phyloP scores from a whole-genome alignment of 2,113 vertebrate species.

The Callocephalon fimbriatum region DNA sequence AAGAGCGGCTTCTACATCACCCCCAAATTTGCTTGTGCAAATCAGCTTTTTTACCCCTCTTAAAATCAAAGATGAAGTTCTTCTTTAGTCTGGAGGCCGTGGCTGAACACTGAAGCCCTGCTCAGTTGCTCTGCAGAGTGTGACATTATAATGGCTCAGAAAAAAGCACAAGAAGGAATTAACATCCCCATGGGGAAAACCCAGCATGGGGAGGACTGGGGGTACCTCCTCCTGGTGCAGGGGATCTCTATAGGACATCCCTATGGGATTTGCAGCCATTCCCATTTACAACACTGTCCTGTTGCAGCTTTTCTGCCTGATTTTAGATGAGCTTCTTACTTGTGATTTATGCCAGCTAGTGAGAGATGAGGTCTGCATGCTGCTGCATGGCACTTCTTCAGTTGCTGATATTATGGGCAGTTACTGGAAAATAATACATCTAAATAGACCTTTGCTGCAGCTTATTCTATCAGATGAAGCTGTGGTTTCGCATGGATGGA shows the following conservation, averaged over 20 bases:
- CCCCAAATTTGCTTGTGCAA: background rate
- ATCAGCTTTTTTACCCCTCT: background rate
- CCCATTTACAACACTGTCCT: background rate
- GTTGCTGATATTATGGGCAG: background rate
- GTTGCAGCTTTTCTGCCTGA: background rate
- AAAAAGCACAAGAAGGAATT: background rate
- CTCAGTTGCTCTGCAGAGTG: background rate
- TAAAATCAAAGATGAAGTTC: background rate
- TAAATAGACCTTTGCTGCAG: background rate
- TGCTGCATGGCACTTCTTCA: background rate
- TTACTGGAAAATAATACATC: background rate
- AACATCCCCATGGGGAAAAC: background rate
- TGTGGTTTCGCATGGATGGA: rapidly evolving
- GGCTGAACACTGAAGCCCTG: rapidly evolving
- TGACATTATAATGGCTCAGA: background rate
- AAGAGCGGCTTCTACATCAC: background rate
- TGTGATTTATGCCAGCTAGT: background rate
- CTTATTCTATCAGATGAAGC: background rate
- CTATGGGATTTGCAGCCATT: rapidly evolving
- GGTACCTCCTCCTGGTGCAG: background rate
- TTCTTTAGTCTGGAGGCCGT: background rate
- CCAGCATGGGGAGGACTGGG: background rate
- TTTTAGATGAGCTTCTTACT: background rate
- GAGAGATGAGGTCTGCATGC: background rate
- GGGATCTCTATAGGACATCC: background rate